Evolutionary conservation across 1,140 invertebrate species (phyloP).

Genomic region (Anadara kagoshimensis): DNA sequence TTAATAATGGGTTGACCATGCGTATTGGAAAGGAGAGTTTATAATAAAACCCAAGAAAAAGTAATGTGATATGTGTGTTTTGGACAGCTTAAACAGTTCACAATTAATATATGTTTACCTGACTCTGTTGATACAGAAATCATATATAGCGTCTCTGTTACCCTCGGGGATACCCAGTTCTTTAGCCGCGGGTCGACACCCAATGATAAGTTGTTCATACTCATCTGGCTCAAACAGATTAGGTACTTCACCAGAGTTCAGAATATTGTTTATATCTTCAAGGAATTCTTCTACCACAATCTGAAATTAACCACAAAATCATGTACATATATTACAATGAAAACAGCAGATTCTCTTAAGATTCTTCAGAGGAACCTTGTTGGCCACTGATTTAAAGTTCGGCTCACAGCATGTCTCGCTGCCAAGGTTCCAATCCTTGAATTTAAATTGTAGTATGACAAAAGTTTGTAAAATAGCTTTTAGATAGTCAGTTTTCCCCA

Average conservation of each 20-base stretch:
- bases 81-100: neutral
- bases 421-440: too few relatives aligned
- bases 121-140: constrained; percentile 74
- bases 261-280: constrained; percentile 93
- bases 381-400: too few relatives aligned
- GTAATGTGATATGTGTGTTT: neutral
- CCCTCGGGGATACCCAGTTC: constrained; percentile 81
- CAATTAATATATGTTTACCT: constrained; percentile 50
- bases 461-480: too few relatives aligned
- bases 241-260: constrained; percentile 75
- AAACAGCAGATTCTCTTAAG: too few relatives aligned
- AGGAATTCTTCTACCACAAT: constrained; percentile 87
- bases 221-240: constrained; percentile 83
- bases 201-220: constrained; percentile 86
- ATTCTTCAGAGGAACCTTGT: too few relatives aligned
- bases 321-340: too few relatives aligned
- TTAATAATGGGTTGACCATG: too few relatives aligned
- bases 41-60: neutral
- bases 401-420: too few relatives aligned
- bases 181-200: constrained; percentile 81
- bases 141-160: constrained; percentile 85
- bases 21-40: neutral
- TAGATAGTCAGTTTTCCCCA: too few relatives aligned
- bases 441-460: too few relatives aligned
- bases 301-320: constrained; percentile 47